Evolutionary conservation across 37 sponge, comb jelly and placozoan genomes (phyloP).

Genomic region (Spongilla lacustris): DNA sequence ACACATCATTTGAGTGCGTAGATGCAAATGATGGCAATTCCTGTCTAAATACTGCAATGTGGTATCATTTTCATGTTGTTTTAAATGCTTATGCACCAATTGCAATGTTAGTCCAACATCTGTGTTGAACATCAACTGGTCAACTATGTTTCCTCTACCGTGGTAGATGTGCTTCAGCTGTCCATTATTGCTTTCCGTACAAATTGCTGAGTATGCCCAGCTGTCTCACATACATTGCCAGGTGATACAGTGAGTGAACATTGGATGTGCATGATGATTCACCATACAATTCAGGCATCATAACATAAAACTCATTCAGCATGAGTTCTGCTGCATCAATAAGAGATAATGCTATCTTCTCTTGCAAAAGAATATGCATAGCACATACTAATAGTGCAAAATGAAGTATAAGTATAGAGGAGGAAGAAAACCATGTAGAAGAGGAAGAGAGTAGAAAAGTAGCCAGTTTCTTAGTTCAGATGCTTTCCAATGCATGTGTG

Average conservation of each 20-base stretch:
- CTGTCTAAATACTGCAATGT: background rate
- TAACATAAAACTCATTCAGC: slow-evolving; percentile 23
- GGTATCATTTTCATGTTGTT: slow-evolving; percentile 2
- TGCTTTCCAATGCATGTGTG: background rate
- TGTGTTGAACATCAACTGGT: slow-evolving; percentile 32
- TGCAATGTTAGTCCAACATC: slow-evolving; percentile 28
- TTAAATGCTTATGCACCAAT: background rate
- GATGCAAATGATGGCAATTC: background rate
- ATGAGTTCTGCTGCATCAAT: slow-evolving; percentile 46
- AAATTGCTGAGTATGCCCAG: slow-evolving; percentile 57
- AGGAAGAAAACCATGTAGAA: background rate
- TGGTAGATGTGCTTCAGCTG: slow-evolving; percentile 17
- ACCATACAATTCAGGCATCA: slow-evolving; percentile 45
- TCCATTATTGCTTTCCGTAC: slow-evolving; percentile 35
- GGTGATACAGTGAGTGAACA: slow-evolving; percentile 36
- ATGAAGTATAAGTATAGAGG: slow-evolving; percentile 32
- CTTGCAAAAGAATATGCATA: slow-evolving; percentile 29
- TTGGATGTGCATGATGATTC: slow-evolving; percentile 25
- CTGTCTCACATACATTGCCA: slow-evolving; percentile 37
- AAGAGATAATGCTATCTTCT: background rate
- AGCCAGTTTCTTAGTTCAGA: too few species aligned
- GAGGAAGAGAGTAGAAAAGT: too few species aligned
- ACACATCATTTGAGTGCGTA: background rate
- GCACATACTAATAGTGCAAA: slow-evolving; percentile 49
- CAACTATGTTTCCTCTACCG: slow-evolving; percentile 9